These are phyloP conservation scores for Volucella inanis DNA, from an alignment of 2,888 invertebrate genomes.

Conservation along the genomic window DNA sequence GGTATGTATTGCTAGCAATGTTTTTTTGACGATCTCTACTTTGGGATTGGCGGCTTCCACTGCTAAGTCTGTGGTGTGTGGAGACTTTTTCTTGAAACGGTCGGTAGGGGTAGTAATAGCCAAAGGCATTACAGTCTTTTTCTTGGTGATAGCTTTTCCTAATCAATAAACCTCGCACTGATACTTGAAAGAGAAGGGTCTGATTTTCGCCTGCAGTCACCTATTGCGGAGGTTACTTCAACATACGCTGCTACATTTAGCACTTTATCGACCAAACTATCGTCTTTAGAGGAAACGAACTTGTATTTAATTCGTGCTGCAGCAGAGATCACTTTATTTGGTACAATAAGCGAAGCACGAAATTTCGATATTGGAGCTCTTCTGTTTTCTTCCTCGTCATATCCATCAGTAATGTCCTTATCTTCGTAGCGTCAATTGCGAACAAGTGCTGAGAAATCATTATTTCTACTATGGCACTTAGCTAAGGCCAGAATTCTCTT, in stretches of 20 bases:
- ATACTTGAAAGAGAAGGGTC: slow-evolving; percentile 81
- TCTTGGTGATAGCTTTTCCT: slow-evolving; percentile 78
- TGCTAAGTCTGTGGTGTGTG: slow-evolving; percentile 77
- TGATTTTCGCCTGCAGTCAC: slow-evolving; percentile 83
- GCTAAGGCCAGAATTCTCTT: slow-evolving; percentile 94
- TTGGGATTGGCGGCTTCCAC: slow-evolving; percentile 79
- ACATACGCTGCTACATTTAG: slow-evolving; percentile 83
- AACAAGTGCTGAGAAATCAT: slow-evolving; percentile 88
- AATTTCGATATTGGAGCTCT: too few relatives aligned
- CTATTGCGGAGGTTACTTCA: slow-evolving; percentile 82
- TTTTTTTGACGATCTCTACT: slow-evolving; percentile 74
- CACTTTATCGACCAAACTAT: slow-evolving; percentile 82
- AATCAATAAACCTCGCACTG: slow-evolving; percentile 83
- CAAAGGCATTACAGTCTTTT: slow-evolving; percentile 67
- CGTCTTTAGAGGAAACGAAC: slow-evolving; percentile 79
- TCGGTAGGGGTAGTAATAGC: slow-evolving; percentile 38
- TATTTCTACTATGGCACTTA: slow-evolving; percentile 91
- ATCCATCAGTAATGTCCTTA: slow-evolving; percentile 84
- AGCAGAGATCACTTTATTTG: slow-evolving; percentile 75
- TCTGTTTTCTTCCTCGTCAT: slow-evolving; percentile 81
- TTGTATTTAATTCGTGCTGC: slow-evolving; percentile 79
- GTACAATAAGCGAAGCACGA: slow-evolving; percentile 76
- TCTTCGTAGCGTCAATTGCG: slow-evolving; percentile 86
- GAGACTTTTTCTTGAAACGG: slow-evolving; percentile 52
- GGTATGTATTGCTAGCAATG: slow-evolving; percentile 49